Base-by-base conservation (phyloP, 2,888 invertebrate species). In the Euphydryas editha region DNA sequence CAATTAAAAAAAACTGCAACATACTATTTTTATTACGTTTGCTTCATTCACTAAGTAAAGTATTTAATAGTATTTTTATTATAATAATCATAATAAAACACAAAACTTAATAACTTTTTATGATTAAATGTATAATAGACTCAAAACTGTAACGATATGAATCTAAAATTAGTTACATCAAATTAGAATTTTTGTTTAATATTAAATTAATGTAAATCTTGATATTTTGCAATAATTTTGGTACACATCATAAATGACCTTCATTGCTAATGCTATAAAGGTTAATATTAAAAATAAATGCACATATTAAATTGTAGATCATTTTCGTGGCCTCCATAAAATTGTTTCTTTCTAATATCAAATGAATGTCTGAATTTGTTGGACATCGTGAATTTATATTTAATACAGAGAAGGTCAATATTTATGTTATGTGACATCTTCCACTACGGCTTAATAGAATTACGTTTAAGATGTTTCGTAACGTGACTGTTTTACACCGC, bases 401-500 rank as follows among this genome's bases (percentile, higher is more conserved):
- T n/a, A 11, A 42, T 13, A 37, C n/a, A n/a, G n/a, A n/a, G 56
- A 69, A 65, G 68, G 68, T 61, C 54, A 61, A 24, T n/a, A 37
- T 54, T 51, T 60, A 63, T 55, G 39, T 21, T 51, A 54, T 59
- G 47, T 51, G 36, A 37, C 59, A 59, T 69, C 56, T 57, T 54
- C 37, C 49, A 51, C n/a, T 42, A 21, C 1, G 18, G n/a, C 49
- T 30, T 8, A 44, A 49, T 24, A 42, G 15, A 15, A 17, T 18
- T 17, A 49, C 42, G 47, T 49, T 21, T 49, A 15, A 49, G 15
- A 21, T 20, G 13, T 49, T 49, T 49, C 49, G 15, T 2, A 49
- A 51, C 15, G n/a, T 1, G 21, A 49, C 21, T 51, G 20, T 51
- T 24, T 51, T 24, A 21, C 70, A 70, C 66, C 69, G 78, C 80